Conservation (phyloP, 2,888 invertebrate species). For the Ormyrus thymus region DNA sequence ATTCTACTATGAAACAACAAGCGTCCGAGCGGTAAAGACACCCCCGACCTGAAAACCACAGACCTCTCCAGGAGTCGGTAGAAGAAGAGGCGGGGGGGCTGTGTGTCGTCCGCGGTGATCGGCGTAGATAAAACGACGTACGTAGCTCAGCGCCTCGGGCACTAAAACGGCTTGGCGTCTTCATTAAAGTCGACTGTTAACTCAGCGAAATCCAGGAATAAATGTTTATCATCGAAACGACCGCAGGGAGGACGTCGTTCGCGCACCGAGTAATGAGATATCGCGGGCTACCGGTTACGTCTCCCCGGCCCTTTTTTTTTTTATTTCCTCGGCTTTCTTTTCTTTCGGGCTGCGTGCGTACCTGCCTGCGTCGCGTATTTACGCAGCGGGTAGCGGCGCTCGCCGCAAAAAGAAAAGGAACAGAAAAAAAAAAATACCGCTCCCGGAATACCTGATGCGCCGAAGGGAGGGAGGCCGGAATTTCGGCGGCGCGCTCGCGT, state of each 20-base stretch:
- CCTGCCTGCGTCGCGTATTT: slow-evolving; percentile 17
- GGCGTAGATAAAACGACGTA: slow-evolving; percentile 25
- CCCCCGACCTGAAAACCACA: slow-evolving; percentile 16
- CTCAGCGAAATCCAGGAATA: slow-evolving; percentile 48
- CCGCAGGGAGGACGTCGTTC: slow-evolving; percentile 8
- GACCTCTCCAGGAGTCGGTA: no score
- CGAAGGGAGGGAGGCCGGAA: no score
- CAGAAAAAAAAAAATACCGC: no score
- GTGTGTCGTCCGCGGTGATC: not conserved
- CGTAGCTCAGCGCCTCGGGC: slow-evolving; percentile 17
- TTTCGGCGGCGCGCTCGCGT: no score
- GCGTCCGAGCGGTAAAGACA: no score
- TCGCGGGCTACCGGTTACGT: slow-evolving; percentile 40
- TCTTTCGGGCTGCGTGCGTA: not conserved
- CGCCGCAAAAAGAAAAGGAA: no score
- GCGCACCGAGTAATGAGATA: slow-evolving; percentile 45
- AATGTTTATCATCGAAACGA: slow-evolving; percentile 53
- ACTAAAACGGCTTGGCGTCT: slow-evolving; percentile 40
- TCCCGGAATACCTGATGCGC: no score
- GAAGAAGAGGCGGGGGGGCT: not conserved
- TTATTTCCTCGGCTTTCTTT: not conserved
- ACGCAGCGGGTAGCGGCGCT: not conserved
- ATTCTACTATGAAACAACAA: no score
- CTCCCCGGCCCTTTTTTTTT: not conserved
- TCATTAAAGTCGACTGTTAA: slow-evolving; percentile 51